Base-by-base conservation (phyloP, 92 coral and sea anemone species). In the Metridium senile region DNA sequence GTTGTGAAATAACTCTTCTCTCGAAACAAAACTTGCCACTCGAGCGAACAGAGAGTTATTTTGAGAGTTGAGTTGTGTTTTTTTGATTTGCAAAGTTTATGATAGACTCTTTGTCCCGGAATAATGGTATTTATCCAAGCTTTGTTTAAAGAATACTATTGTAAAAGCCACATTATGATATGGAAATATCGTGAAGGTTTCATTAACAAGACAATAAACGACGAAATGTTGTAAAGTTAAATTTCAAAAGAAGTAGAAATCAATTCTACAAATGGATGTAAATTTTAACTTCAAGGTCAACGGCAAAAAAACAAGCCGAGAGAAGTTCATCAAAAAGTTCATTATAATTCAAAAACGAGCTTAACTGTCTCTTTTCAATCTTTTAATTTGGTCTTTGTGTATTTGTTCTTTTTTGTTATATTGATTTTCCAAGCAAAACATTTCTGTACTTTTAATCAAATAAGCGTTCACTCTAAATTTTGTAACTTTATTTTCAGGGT, bases 321-420 rank as follows among this genome's bases (percentile, higher is more conserved):
- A 66, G 3, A 66, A 1, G 49, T n/a, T 27, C 74, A 13, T 26
- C 2, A 17, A 67, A 25, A 74, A 74, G 9, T 28, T 33, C 23
- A 20, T 54, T 13, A 34, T 27, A 59, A 62, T 13, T 31, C 62
- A 75, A 62, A 34, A 8, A 25, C 61, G 61, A 58, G 39, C n/a
- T 63, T 20, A 62, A 75, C 61, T 47, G 22, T 29, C 49, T 59
- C 69, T 75, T 62, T 61, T 75, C 32, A 62, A 47, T 57, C 80
- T n/a, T 75, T 75, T 75, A 75, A 75, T 75, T 62, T 31, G 51
- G 10, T 68, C 56, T 62, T 75, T 75, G 80, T 75, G 39, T 62
- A 43, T 75, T 75, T 63, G 46, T 28, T 54, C 47, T 47, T 51
- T 46, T 75, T 26, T 23, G 17, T 62, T 33, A 25, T 52, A 28